Evolutionary conservation across 2,113 vertebrate species (phyloP).

Genomic region (Conger conger): DNA sequence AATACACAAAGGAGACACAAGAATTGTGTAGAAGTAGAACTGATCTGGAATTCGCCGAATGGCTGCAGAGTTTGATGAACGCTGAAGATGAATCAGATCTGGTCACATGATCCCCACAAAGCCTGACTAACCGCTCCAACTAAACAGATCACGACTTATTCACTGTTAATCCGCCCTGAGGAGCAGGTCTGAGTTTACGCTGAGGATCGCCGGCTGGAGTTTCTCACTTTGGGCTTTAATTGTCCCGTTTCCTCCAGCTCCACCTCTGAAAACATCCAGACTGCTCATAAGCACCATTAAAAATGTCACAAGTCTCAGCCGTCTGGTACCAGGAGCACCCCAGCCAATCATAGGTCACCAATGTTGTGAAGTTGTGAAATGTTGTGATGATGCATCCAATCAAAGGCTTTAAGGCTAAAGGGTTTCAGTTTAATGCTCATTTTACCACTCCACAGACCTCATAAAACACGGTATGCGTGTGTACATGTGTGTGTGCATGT

Average conservation of each 20-base stretch:
- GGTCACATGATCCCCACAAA: too few species aligned
- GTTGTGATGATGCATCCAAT: not conserved
- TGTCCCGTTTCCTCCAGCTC: too few species aligned
- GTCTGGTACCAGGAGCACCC: not conserved
- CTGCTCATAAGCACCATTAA: too few species aligned
- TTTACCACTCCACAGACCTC: not conserved
- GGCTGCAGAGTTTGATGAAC: not conserved
- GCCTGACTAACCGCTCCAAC: too few species aligned
- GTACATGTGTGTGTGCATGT: not conserved
- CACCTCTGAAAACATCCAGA: too few species aligned
- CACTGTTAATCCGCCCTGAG: too few species aligned
- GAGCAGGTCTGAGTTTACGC: too few species aligned
- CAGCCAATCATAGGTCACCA: not conserved
- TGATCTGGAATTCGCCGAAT: not conserved
- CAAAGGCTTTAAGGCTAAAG: not conserved
- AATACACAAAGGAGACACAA: too few species aligned
- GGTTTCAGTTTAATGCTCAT: not conserved
- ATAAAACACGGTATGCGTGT: not conserved
- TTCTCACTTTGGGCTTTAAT: not conserved
- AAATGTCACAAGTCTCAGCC: too few species aligned
- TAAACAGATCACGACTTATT: not conserved
- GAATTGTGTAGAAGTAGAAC: too few species aligned
- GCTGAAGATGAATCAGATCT: not conserved
- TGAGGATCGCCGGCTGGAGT: not conserved
- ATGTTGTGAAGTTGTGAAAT: too few species aligned